Base-by-base conservation (phyloP, 2,888 invertebrate genomes). In the Eudemis profundana region DNA sequence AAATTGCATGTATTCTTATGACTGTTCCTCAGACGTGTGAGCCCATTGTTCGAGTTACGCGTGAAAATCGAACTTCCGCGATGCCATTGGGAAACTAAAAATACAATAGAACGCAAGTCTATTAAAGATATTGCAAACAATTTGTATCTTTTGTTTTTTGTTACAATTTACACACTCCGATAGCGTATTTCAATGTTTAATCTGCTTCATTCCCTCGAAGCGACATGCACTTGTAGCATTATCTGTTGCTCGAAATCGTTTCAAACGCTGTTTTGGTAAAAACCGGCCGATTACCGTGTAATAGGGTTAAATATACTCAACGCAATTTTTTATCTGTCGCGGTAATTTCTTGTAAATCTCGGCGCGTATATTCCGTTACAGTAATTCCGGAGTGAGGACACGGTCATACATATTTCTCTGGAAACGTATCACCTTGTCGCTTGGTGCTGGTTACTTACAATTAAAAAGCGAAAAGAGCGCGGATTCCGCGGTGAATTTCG, bases 401-500 rank as follows among this genome's bases (percentile, higher is more conserved):
- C 74, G 82, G 78, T 78, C 75, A 79, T 84, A 80, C 78, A 84
- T 86, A 79, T 87, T 85, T 86, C 87, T 81, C 82, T 81, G 81
- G 84, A 87, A 89, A 90, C 86, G 79, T 89, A 90, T 90, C 89
- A 87, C 88, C 86, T 87, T 86, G 87, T 86, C 85, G 83, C 76
- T 80, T 84, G 83, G 83, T 85, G 86, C 85, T 83, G 87, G 85
- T 85, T 86, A 85, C 85, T 83, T 85, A 89, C 90, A 90, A 92
- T 91, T 92, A 91, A 91, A 90, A 90, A 87, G 86, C 89, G 89
- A 90, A 89, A 90, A 90, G 87, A 88, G 83, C 86, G 84, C 79
- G 84, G 87, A 91, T 87, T 90, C 88, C 85, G 81, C 85, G 79
- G 84, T 82, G 86, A 86, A 90, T 91, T 91, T 90, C 89, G 86